Percentiles rank a stretch among this genome's conserved stretches.
Evolutionary conservation across 30 jellyfish, hydroid and myxozoan genomes (phyloP).

Genomic region (Hydractinia symbiolongicarpus): DNA sequence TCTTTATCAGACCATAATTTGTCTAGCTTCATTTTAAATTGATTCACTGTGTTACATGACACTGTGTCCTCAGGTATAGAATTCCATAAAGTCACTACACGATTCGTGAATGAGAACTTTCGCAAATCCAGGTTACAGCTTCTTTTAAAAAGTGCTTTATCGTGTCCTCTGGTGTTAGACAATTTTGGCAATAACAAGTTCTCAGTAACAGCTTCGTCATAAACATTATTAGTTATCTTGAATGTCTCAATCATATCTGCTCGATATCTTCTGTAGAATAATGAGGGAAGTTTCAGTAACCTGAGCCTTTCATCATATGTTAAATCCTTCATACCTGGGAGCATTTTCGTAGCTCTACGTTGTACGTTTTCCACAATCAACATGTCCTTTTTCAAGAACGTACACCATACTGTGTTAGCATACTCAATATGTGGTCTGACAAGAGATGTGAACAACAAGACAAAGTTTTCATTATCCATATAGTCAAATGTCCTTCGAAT

Average conservation of each 20-base stretch:
- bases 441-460: constrained; percentile 4
- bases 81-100: constrained; percentile 12
- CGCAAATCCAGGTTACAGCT: neutral
- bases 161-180: too few species aligned
- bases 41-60: neutral
- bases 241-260: constrained; percentile 32
- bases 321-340: constrained; percentile 30
- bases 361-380: constrained; percentile 38
- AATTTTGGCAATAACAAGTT: neutral
- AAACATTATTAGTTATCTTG: constrained; percentile 21
- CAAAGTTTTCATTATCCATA: neutral
- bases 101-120: constrained; percentile 7
- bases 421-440: constrained; percentile 54
- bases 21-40: neutral
- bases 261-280: constrained; percentile 23
- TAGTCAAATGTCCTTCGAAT: constrained; percentile 11
- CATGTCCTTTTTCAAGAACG: constrained; percentile 10
- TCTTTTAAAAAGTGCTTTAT: too few species aligned
- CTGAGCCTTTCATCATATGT: constrained; percentile 25
- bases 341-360: constrained; percentile 37
- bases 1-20: neutral
- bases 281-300: constrained; percentile 19
- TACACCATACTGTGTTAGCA: constrained; percentile 36
- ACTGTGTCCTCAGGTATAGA: constrained; percentile 3
- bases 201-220: constrained; percentile 8